Base-by-base conservation (phyloP, 2,888 invertebrate genomes). In the Unio delphinus region DNA sequence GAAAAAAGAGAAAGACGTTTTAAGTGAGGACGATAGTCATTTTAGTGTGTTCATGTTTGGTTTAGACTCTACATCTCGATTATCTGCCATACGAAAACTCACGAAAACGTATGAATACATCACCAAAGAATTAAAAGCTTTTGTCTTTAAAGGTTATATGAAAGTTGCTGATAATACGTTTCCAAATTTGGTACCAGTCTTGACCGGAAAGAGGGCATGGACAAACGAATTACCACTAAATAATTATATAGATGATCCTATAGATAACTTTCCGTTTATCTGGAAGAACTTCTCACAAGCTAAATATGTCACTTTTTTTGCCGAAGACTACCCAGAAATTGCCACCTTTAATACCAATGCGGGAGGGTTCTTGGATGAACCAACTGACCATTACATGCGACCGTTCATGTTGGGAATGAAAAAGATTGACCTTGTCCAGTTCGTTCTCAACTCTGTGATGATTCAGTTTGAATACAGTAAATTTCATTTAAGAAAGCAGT, bases 131-230 rank as follows among this genome's bases (percentile, higher is more conserved):
- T 63, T 83, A 1, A 64, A 70, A 6, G 80, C 78, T 18, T 65
- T 73, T 65, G 73, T 79, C 15, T 72, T 83, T 58, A 72, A 79
- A 69, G 83, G 81, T 4, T 80, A 80, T 56, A 83, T 76, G 67
- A 84, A 83, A 71, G 74, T 83, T 0, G 82, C 71, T 15, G 80
- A 77, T 57, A 81, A 79, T 59, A 84, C 84, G 7, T 79, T 80
- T 54, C 78, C 80, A 7, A 83, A 83, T 68, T 17, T 82, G 1
- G 65, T 82, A 4, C 72, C 81, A 11, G 61, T 83, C 7, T 67
- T 83, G 26, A 81, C 81, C 4, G 84, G 84, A 6, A 76, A 80
- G 65, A 65, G 68, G 15, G 64, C 79, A 7, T 70, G 69, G 69
- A 71, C 76, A 15, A 64, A 55, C 3, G 78, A 78, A 61, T 64